These are phyloP conservation scores for Heterodera carotae DNA, from an alignment of 1,140 invertebrate species.

Conservation along the genomic window DNA sequence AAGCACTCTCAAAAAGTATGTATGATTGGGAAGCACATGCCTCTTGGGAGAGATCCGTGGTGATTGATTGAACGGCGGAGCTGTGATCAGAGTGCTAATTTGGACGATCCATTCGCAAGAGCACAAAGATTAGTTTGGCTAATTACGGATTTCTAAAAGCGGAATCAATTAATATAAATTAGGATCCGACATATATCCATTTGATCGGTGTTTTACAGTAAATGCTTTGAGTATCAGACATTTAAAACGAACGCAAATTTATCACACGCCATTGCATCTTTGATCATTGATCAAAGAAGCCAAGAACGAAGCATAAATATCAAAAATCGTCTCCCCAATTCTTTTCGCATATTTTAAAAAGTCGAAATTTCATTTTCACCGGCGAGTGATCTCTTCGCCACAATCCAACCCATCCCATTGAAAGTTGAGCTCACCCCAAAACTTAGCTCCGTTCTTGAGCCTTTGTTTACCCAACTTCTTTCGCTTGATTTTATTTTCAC, in stretches of 20 bases:
- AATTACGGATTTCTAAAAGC: not conserved
- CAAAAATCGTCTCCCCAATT: not conserved
- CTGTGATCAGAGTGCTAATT: not conserved
- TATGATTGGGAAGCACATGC: too few species aligned
- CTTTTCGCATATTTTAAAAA: not conserved
- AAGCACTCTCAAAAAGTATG: too few species aligned
- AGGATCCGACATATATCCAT: not conserved
- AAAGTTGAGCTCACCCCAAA: not conserved
- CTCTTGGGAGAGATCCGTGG: not conserved
- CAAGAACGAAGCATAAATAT: not conserved
- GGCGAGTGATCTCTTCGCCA: not conserved
- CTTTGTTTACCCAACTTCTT: constrained; percentile 15
- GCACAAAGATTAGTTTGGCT: not conserved
- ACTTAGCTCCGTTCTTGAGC: not conserved
- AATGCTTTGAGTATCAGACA: not conserved
- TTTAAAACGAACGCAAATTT: not conserved
- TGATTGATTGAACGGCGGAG: not conserved
- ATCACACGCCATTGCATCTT: not conserved
- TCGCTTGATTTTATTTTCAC: constrained; percentile 9
- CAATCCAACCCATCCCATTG: not conserved
- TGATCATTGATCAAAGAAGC: not conserved
- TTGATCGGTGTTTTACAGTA: not conserved
- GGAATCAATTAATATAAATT: not conserved
- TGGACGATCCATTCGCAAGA: not conserved
- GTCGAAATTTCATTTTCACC: not conserved